Evolutionary conservation across 2,113 vertebrate genomes (phyloP), one percentile per base, ranked within the genome.

Genomic region (Macroglossus sobrinus): DNA sequence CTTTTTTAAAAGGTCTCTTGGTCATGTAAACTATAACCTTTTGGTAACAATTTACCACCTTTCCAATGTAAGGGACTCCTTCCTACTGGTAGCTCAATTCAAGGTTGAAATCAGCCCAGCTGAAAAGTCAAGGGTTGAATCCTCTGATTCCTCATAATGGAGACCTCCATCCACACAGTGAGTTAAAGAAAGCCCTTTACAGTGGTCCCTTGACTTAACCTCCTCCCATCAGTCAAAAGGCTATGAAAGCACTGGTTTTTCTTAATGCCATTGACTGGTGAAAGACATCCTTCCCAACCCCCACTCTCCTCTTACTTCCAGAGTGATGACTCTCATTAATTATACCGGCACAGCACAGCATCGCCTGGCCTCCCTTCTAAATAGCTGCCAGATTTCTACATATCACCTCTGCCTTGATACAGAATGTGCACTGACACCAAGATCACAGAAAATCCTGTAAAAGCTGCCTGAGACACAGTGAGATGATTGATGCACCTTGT

Each of bases 151-250:
- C 35, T 14, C 22, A 19, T 9, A 21, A 38, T 35, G 30, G 26
- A 38, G 47, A 76, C 78, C 35, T 88, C 57, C 81, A 28, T 78
- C 89, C 55, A 2, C 35, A 59, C 61, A 76, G 57, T 6, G 22
- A 90, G 55, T 87, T n/a, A 59, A 13, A n/a, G 14, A 92, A 91
- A 80, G 68, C 30, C 40, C 79, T 97, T 96, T 86, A 78, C 50
- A 18, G n/a, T 43, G 7, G 66, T 97, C 97, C 59, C 97, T 97
- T 97, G 97, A 94, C 92, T 81, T 69, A 53, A 38, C n/a, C 61
- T 33, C 35, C 1, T 94, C 33, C 38, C 45, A 9, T 95, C 96
- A 82, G 87, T 97, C 94, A 97, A 98, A 63, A 3, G 4, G 79
- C 96, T 57, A 74, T n/a, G 85, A 76, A 7, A 88, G 1, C 1